A percentile compares a stretch with the other conserved stretches of the same genome.
phyloP scores from a whole-genome alignment of 2,113 vertebrate species.

The Fulmarus glacialis region DNA sequence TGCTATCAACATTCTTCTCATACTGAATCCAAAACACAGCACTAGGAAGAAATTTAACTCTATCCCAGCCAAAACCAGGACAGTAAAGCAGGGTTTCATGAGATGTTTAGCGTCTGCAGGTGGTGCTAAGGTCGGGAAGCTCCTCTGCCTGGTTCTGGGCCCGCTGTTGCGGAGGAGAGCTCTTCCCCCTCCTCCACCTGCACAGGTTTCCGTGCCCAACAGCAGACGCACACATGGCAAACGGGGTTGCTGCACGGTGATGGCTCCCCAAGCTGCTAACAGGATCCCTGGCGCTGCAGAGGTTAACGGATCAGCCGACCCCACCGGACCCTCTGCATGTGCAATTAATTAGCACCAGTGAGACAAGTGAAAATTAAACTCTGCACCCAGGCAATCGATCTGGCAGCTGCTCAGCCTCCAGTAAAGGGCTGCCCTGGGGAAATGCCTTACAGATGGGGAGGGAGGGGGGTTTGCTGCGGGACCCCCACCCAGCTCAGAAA shows the following conservation, averaged over 20 bases:
- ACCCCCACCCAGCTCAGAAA: not conserved
- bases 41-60: no score
- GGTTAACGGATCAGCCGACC: not conserved
- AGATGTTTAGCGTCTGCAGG: not conserved
- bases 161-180: not conserved
- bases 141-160: not conserved
- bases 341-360: not conserved
- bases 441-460: not conserved
- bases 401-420: not conserved
- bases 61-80: no score
- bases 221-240: accelerated
- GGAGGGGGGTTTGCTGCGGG: not conserved
- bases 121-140: not conserved
- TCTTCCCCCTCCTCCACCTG: not conserved
- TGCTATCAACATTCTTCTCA: no score
- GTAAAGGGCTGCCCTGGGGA: not conserved
- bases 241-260: accelerated
- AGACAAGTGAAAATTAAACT: not conserved
- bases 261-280: not conserved
- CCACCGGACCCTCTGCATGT: accelerated
- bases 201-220: not conserved
- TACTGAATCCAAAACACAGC: no score
- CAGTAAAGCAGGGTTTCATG: not conserved
- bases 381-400: not conserved
- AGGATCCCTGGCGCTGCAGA: not conserved